phyloP scores from a whole-genome alignment of 64 coral and sea anemone species.

The Trachythela sp. region DNA sequence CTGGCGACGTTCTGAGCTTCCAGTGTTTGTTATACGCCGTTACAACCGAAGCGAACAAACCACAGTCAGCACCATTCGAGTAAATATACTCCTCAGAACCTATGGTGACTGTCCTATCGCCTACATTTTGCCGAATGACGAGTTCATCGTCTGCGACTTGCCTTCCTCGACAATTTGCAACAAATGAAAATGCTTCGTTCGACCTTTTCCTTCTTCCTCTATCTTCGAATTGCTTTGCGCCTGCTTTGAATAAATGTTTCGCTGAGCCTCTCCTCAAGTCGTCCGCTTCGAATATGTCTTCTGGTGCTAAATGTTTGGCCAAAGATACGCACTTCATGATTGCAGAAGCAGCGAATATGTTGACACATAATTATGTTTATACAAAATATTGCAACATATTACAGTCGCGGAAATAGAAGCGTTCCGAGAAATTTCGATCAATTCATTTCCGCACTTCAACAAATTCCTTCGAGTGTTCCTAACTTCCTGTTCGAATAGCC shows the following conservation, averaged over 20 bases:
- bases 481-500: too few relatives aligned
- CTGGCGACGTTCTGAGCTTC: constrained; percentile 69
- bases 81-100: constrained; percentile 56
- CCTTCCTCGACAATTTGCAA: neutral
- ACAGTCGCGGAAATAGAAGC: too few relatives aligned
- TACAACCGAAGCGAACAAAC: too few relatives aligned
- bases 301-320: constrained; percentile 1
- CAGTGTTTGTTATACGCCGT: too few relatives aligned
- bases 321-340: constrained; percentile 36
- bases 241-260: constrained; percentile 30
- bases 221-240: neutral
- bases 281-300: neutral
- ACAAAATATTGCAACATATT: too few relatives aligned
- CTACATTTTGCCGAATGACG: neutral
- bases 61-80: neutral
- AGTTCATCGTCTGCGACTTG: neutral
- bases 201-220: neutral
- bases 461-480: too few relatives aligned
- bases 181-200: too few relatives aligned
- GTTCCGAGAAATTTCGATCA: too few relatives aligned
- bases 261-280: neutral
- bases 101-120: constrained; percentile 3
- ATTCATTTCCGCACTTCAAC: too few relatives aligned
- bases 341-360: too few relatives aligned
- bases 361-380: too few relatives aligned